A percentile compares a stretch with the other conserved stretches of the same genome.
Evolutionary conservation across 30 jellyfish, hydroid and myxozoan genomes (phyloP).

Genomic region (Haliclystus octoradiatus): DNA sequence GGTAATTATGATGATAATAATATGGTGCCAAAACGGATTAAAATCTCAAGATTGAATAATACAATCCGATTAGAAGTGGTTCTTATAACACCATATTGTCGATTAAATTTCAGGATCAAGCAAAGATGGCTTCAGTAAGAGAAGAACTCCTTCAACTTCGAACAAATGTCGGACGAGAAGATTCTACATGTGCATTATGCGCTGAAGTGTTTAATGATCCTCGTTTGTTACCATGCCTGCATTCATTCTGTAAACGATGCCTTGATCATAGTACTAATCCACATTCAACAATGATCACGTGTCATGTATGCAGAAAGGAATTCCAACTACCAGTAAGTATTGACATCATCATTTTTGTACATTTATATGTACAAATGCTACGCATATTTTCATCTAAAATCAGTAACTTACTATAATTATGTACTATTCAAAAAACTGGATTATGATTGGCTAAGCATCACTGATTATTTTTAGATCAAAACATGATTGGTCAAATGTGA

Average conservation of each 20-base stretch:
- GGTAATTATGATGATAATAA: no score
- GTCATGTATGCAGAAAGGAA: slow-evolving; percentile 95
- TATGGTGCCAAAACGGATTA: no score
- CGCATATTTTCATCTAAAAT: no score
- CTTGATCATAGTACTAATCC: slow-evolving; percentile 93
- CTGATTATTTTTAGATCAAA: no score
- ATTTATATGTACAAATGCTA: no score
- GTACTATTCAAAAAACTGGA: no score
- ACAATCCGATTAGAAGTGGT: slow-evolving; percentile 15
- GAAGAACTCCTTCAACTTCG: not conserved
- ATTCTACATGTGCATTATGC: slow-evolving; percentile 76
- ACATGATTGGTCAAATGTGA: no score
- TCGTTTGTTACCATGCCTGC: slow-evolving; percentile 87
- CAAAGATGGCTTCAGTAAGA: slow-evolving; percentile 42
- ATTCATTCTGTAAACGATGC: slow-evolving; percentile 92
- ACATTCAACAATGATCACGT: slow-evolving; percentile 78
- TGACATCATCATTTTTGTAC: no score
- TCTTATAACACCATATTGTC: no score
- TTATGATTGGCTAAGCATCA: no score
- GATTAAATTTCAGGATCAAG: no score
- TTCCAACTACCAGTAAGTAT: slow-evolving; percentile 60
- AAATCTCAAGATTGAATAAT: not conserved
- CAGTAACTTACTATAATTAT: no score
- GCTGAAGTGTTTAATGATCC: slow-evolving; percentile 94
- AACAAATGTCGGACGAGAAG: slow-evolving; percentile 25